These are phyloP conservation scores for Oenanthe oenanthe DNA, from an alignment of 2,113 vertebrate species.

Conservation along the genomic window DNA sequence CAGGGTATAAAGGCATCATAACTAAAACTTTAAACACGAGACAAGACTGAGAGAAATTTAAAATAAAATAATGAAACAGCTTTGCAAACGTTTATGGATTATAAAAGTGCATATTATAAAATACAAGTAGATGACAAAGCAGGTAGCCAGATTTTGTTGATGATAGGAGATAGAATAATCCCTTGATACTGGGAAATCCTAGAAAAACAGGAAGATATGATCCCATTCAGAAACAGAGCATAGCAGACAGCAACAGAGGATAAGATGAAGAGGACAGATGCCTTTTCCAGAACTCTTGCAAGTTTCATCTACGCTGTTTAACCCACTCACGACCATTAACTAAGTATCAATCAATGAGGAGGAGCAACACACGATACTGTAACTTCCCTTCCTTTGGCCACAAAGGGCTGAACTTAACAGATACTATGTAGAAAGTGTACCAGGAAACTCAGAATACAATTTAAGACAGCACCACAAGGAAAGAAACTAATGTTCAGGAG, in stretches of 20 bases:
- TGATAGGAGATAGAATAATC: neutral
- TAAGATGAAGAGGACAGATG: neutral
- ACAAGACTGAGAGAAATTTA: neutral
- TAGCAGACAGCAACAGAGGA: neutral
- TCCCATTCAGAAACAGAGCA: neutral
- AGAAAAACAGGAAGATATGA: neutral
- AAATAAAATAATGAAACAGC: neutral
- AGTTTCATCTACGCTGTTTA: neutral
- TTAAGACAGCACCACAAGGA: neutral
- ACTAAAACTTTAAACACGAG: neutral
- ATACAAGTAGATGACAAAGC: neutral
- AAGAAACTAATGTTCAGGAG: neutral
- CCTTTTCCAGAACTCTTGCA: neutral
- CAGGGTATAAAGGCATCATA: neutral
- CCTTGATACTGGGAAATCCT: neutral
- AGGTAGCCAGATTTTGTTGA: neutral
- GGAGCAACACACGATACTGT: fast-evolving
- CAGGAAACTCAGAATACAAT: neutral
- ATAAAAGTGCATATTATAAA: neutral
- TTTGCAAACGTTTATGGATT: neutral
- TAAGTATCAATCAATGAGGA: neutral
- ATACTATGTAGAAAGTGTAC: neutral
- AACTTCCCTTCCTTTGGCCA: neutral
- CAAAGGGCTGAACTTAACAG: neutral
- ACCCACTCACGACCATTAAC: neutral